Percentiles rank a stretch among this genome's conserved stretches.
These are phyloP conservation scores for Atherinosoma microstoma DNA, from an alignment of 2,797 vertebrate species.

Conservation along the genomic window DNA sequence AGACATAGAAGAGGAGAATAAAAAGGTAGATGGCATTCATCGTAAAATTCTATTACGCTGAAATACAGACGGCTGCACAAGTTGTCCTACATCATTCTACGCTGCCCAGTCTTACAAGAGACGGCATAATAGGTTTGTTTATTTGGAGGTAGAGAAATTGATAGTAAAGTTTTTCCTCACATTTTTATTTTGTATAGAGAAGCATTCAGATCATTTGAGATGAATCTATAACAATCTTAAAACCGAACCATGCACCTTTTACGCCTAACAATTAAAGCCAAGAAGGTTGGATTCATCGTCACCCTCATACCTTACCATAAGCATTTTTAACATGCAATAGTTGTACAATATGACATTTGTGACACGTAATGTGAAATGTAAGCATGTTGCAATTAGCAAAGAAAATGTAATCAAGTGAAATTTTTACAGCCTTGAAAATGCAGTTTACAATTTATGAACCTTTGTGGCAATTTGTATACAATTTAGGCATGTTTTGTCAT, in stretches of 20 bases:
- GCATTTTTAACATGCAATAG: no score
- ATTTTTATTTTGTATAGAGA: neutral
- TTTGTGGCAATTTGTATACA: neutral
- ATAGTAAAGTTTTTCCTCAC: neutral
- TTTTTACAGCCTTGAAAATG: neutral
- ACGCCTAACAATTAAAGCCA: no score
- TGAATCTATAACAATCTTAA: no score
- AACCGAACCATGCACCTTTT: no score
- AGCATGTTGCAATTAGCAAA: neutral
- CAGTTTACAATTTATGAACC: neutral
- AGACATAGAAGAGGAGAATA: conserved; percentile 96
- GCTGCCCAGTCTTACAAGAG: neutral
- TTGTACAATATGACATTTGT: no score
- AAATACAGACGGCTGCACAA: neutral
- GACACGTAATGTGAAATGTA: neutral
- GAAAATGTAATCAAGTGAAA: neutral
- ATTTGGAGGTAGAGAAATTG: neutral
- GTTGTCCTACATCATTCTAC: neutral
- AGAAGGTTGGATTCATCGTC: no score
- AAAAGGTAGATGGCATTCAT: conserved; percentile 75
- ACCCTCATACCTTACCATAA: no score
- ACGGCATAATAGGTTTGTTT: neutral
- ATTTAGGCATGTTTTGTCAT: neutral
- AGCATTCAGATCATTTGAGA: no score
- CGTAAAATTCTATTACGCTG: neutral